Conservation (phyloP, 2,113 vertebrate genomes). For the Paramormyrops kingsleyae region DNA sequence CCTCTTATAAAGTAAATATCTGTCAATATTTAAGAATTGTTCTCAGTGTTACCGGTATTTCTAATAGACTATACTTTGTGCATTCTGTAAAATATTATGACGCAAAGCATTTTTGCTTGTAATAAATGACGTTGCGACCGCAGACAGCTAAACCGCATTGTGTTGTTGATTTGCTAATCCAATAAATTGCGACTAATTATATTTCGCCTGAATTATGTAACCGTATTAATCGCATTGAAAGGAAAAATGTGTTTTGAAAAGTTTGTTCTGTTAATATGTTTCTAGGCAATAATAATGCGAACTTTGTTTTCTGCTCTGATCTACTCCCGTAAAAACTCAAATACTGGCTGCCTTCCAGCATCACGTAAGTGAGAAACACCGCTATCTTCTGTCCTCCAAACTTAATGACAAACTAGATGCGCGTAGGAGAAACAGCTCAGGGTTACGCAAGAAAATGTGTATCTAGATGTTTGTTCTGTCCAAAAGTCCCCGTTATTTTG, state of each 20-base stretch:
- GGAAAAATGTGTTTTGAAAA: background rate
- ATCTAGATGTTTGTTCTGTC: background rate
- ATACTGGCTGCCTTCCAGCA: background rate
- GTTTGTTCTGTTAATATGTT: background rate
- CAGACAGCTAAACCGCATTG: background rate
- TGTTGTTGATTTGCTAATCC: background rate
- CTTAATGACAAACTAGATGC: background rate
- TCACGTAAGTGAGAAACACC: background rate
- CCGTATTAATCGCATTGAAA: background rate
- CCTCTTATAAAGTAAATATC: background rate
- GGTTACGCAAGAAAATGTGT: background rate
- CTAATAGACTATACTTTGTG: background rate
- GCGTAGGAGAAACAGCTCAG: background rate
- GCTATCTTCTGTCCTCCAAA: background rate
- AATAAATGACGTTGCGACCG: background rate
- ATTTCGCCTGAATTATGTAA: background rate
- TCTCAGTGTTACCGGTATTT: background rate
- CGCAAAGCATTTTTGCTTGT: background rate
- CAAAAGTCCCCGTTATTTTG: background rate
- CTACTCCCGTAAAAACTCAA: background rate
- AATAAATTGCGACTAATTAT: background rate
- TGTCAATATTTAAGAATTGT: background rate
- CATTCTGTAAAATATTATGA: background rate
- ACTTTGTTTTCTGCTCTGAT: constrained; percentile 1
- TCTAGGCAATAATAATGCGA: background rate